These are phyloP conservation scores for Hexactinellida sp. DNA, from an alignment of 37 sponge, comb jelly and placozoan genomes.

Conservation along the genomic window DNA sequence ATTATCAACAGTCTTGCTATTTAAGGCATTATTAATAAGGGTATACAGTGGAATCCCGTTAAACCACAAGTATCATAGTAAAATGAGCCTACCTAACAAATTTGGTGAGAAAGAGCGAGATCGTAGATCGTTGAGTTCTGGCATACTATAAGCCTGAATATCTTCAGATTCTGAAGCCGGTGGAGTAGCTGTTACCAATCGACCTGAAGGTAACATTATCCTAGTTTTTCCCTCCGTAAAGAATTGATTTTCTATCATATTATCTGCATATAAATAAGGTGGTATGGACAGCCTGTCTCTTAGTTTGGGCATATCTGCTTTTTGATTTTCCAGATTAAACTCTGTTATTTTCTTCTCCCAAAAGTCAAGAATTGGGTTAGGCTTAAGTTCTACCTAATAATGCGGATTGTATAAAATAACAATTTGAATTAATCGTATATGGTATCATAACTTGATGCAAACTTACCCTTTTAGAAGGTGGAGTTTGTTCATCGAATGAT, in stretches of 20 bases:
- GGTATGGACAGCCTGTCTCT: neutral
- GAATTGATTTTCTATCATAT: neutral
- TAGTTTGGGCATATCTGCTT: neutral
- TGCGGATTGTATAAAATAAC: too few species aligned
- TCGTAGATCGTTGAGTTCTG: neutral
- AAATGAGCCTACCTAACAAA: neutral
- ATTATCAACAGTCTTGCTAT: too few species aligned
- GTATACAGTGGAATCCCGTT: too few species aligned
- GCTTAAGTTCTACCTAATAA: neutral
- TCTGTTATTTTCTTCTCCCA: neutral
- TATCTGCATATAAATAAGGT: neutral
- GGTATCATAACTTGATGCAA: too few species aligned
- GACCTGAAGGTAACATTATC: neutral
- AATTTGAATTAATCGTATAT: too few species aligned
- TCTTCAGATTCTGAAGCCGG: neutral
- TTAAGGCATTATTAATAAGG: too few species aligned
- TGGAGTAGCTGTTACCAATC: slow-evolving; percentile 11
- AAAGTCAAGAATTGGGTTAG: neutral
- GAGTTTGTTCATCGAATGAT: neutral
- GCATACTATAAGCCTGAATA: neutral
- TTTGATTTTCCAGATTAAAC: neutral
- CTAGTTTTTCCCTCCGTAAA: neutral
- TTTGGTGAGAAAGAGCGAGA: neutral
- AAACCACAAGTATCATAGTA: too few species aligned
- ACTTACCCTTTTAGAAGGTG: slow-evolving; percentile 14